These are phyloP conservation scores for Rousettus leschenaultii DNA, from an alignment of 2,113 vertebrate genomes.

Conservation along the genomic window DNA sequence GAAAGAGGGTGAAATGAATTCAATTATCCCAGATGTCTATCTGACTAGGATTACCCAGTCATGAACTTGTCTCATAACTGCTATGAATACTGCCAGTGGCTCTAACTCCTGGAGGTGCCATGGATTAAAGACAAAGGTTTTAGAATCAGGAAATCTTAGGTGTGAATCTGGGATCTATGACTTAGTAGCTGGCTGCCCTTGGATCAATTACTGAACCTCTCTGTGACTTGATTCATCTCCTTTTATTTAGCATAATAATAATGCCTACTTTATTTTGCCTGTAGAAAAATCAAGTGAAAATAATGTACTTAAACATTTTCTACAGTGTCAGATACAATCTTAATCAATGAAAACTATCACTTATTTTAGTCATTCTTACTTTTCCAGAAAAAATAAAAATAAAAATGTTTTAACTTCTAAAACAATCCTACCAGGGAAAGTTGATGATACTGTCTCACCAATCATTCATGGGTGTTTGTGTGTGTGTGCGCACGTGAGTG, in stretches of 20 bases:
- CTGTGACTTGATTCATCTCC: too few relatives aligned
- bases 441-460: too few relatives aligned
- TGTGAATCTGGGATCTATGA: neutral
- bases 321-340: neutral
- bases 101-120: neutral
- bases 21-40: too few relatives aligned
- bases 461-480: neutral
- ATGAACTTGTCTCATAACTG: neutral
- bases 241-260: neutral
- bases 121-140: neutral
- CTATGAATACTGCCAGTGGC: accelerated
- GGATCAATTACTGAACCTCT: neutral
- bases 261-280: neutral
- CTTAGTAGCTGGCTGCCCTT: neutral
- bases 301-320: neutral
- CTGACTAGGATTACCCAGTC: too few relatives aligned
- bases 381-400: neutral
- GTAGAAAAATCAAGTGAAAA: neutral
- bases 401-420: neutral
- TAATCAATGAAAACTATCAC: neutral
- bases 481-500: too few relatives aligned
- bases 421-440: neutral
- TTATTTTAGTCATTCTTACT: neutral
- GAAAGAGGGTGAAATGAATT: neutral
- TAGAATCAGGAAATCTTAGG: neutral